Evolutionary conservation across 2,113 vertebrate species (phyloP), one percentile per base, ranked within the genome.

Genomic region (Spea bombifrons): DNA sequence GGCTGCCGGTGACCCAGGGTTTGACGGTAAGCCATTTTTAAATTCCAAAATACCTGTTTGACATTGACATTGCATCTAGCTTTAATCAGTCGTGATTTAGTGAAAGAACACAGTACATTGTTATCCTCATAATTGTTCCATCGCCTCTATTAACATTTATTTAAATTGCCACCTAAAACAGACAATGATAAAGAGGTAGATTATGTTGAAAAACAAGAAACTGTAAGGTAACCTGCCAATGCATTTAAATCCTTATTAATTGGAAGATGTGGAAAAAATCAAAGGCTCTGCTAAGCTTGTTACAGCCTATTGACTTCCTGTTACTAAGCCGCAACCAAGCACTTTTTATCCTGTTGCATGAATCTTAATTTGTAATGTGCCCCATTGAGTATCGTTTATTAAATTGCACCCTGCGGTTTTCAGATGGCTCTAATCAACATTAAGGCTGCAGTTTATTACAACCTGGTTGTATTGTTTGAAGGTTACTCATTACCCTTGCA

Each of bases 381-480:
- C 68, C 83, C 76, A 86, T 85, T 88, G 87, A 84, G 81, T 67
- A 86, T 79, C 85, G 86, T 88, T 80, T 87, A 88, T 88, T 86
- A 89, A 87, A 86, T 86, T 73, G 87, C 82, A 82, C 85, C 85
- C 83, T 71, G 67, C 77, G 83, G 76, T 52, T 86, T 87, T 88
- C 85, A 90, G 89, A 88, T 87, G 87, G 83, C 86, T 89, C 88
- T 89, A 89, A 88, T 89, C 89, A 88, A 83, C 50, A 75, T 66
- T 79, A 72, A 75, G 81, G 84, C 85, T 86, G 78, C 55, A 83
- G 76, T 81, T 87, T 85, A 86, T 83, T 85, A 87, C 86, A 89
- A 85, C 59, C 67, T 67, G 72, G 71, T 72, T 57, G 64, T 73
- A 64, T 47, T 73, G 77, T 67, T 73, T 73, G 71, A 80, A 80